phyloP scores from a whole-genome alignment of 2,113 vertebrate species.

The Ovibos moschatus region DNA sequence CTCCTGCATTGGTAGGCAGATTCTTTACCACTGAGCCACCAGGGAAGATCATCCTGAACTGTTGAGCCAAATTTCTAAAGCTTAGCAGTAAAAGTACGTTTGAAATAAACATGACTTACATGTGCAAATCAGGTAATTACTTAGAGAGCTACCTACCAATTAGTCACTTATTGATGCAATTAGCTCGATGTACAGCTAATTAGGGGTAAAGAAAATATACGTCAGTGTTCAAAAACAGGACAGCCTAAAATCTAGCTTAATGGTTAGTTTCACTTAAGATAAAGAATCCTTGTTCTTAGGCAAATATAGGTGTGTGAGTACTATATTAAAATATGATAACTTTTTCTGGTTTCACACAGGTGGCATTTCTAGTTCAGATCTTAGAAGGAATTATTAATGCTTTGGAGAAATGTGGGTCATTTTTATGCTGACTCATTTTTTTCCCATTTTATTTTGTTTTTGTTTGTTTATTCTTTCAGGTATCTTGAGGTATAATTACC shows the following conservation, averaged over 20 bases:
- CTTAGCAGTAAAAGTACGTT: background rate
- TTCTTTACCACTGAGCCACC: background rate
- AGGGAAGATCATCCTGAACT: background rate
- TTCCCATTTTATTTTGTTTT: background rate
- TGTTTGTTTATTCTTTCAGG: background rate
- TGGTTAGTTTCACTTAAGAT: background rate
- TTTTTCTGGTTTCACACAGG: background rate
- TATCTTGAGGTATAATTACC: background rate
- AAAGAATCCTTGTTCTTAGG: background rate
- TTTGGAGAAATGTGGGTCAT: background rate
- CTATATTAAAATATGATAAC: background rate
- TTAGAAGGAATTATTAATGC: background rate
- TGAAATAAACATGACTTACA: conserved; percentile 57
- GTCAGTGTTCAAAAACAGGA: conserved; percentile 19
- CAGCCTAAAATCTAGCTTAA: background rate
- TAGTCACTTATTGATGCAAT: conserved; percentile 50
- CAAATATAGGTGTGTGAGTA: background rate
- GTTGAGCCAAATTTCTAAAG: conserved; percentile 40
- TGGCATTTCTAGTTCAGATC: background rate
- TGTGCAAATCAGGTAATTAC: conserved; percentile 43
- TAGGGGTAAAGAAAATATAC: conserved; percentile 19
- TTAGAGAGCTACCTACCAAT: conserved; percentile 41
- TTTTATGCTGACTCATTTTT: background rate
- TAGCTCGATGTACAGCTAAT: conserved; percentile 46
- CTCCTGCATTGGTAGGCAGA: background rate